Conservation (phyloP, 2,797 vertebrate genomes). For the Avahi laniger region DNA sequence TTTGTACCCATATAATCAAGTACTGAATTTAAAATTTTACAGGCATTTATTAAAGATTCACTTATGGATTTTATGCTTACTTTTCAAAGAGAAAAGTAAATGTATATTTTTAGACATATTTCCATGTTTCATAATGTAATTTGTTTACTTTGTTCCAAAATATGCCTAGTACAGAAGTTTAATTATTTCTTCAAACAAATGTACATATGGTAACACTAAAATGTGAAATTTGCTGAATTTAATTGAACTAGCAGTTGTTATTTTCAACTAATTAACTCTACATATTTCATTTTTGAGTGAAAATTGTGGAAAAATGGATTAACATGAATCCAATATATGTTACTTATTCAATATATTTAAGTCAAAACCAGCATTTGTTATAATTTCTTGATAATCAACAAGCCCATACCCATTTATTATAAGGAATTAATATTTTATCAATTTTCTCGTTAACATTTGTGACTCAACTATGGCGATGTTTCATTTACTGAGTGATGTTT, state of each 20-base stretch:
- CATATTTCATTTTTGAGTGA: slow-evolving; percentile 45
- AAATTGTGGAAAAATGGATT: slow-evolving; percentile 37
- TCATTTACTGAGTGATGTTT: slow-evolving; percentile 42
- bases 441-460: not conserved
- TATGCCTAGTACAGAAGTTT: slow-evolving; percentile 54
- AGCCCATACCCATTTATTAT: not conserved
- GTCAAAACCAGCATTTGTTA: slow-evolving; percentile 34
- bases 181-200: slow-evolving; percentile 66
- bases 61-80: slow-evolving; percentile 25
- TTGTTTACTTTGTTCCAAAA: slow-evolving; percentile 68
- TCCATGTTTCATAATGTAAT: slow-evolving; percentile 43
- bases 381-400: not conserved
- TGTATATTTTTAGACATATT: slow-evolving; percentile 54
- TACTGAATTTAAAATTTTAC: slow-evolving; percentile 9
- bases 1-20: slow-evolving; percentile 10
- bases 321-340: not conserved
- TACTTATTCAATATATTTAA: slow-evolving; percentile 26
- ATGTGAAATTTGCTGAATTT: slow-evolving; percentile 67
- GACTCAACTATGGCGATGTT: not conserved
- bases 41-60: slow-evolving; percentile 16
- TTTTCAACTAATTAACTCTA: slow-evolving; percentile 62
- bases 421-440: slow-evolving; percentile 16
- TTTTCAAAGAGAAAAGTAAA: slow-evolving; percentile 58
- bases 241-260: slow-evolving; percentile 65
- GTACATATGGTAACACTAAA: slow-evolving; percentile 60